Conservation (phyloP, 2,888 invertebrate genomes). For the Drosophila paranaensis region DNA sequence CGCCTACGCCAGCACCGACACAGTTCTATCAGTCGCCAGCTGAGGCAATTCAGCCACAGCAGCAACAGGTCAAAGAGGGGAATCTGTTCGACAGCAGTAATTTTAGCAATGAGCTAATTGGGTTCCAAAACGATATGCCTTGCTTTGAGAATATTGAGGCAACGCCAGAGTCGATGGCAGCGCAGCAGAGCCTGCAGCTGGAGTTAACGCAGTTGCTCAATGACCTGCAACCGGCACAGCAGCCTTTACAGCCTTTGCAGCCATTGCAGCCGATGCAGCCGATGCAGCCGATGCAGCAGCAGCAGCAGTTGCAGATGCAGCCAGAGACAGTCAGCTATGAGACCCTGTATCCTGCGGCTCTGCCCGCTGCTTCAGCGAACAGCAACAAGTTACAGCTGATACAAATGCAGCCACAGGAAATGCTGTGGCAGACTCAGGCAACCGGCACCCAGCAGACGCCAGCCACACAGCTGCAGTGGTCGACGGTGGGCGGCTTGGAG, state of each 20-base stretch:
- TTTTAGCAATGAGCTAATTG: slow-evolving; percentile 79
- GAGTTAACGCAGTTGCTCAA: slow-evolving; percentile 70
- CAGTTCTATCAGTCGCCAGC: slow-evolving; percentile 41
- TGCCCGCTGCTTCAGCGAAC: slow-evolving; percentile 7
- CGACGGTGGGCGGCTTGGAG: slow-evolving; percentile 67
- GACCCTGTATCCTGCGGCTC: slow-evolving; percentile 21
- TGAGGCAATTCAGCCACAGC: slow-evolving; percentile 8
- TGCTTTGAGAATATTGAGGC: slow-evolving; percentile 80
- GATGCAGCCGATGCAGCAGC: slow-evolving; percentile 27
- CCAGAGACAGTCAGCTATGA: slow-evolving; percentile 40
- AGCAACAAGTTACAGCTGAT: slow-evolving; percentile 45
- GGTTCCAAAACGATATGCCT: slow-evolving; percentile 82
- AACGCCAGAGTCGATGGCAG: slow-evolving; percentile 34
- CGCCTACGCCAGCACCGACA: slow-evolving; percentile 46
- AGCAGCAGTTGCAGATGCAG: slow-evolving; percentile 31
- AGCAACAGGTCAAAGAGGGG: slow-evolving; percentile 16
- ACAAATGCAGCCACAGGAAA: slow-evolving; percentile 36
- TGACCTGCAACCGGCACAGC: slow-evolving; percentile 61
- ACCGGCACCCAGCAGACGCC: slow-evolving; percentile 23
- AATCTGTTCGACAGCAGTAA: slow-evolving; percentile 65
- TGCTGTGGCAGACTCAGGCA: slow-evolving; percentile 47
- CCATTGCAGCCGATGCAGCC: slow-evolving; percentile 26
- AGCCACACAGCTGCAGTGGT: slow-evolving; percentile 60
- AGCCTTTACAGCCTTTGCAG: slow-evolving; percentile 14
- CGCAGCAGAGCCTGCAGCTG: slow-evolving; percentile 60